Evolutionary conservation across 2,888 invertebrate species (phyloP).

Genomic region (Microctonus brassicae): DNA sequence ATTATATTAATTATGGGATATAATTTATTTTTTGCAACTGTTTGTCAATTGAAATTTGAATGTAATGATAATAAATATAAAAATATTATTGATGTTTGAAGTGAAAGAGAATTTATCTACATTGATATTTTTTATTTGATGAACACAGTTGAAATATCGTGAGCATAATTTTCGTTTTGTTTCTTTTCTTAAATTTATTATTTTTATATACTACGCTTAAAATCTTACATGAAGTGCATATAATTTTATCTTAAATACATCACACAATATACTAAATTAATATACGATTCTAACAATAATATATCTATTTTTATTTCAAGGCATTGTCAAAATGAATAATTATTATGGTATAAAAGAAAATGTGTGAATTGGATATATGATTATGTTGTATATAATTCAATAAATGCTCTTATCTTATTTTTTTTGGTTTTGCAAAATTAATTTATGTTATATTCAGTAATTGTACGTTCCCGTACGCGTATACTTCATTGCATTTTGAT

Average conservation of each 20-base stretch:
- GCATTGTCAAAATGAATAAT: constrained; percentile 20
- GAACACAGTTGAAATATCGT: constrained; percentile 55
- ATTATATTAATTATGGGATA: too few species aligned
- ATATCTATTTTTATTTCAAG: constrained; percentile 10
- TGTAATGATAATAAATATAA: too few species aligned
- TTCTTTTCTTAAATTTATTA: constrained; percentile 37
- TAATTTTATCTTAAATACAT: constrained; percentile 36
- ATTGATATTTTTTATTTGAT: constrained; percentile 53
- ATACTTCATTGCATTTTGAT: background rate
- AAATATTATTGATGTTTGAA: too few species aligned
- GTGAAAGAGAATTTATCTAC: constrained; percentile 35
- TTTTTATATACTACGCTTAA: constrained; percentile 20
- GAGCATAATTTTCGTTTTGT: constrained; percentile 45
- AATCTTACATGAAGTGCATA: constrained; percentile 39
- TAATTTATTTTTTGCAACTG: too few species aligned
- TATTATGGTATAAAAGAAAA: background rate
- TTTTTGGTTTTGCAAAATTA: background rate
- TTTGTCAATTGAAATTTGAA: too few species aligned
- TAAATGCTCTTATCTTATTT: constrained; percentile 6
- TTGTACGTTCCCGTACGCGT: background rate
- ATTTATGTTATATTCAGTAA: background rate
- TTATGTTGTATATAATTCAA: background rate
- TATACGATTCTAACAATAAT: constrained; percentile 28
- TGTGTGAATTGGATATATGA: background rate
- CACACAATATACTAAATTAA: constrained; percentile 34